Evolutionary conservation across 2,797 vertebrate genomes (phyloP), one percentile per base, ranked within the genome.

Genomic region (Anabas testudineus): DNA sequence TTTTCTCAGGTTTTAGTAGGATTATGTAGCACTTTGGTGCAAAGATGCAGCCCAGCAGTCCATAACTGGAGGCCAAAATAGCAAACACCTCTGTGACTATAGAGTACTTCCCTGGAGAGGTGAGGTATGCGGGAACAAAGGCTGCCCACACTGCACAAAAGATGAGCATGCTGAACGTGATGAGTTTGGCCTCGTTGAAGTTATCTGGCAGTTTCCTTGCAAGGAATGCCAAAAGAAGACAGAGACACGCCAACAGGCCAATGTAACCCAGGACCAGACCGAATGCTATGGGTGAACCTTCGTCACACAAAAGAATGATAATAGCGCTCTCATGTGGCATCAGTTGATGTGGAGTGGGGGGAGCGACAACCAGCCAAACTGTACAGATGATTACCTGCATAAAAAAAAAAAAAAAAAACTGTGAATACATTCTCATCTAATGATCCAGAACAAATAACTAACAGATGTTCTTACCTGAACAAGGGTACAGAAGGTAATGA

Each of bases 151-250:
- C 94, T 0, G 93, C 88, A 74, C 92, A 94, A 70, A 95, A 95
- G 64, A 95, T 94, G 3, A 95, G 73, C 94, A 95, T 94, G 74
- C 95, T 95, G 87, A 95, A 95, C 2, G 93, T 93, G 83, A 95
- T 95, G 60, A 95, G 87, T 67, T 91, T 92, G 32, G 94, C 94
- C 73, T 95, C 94, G 1, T 95, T 95, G 62, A 94, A 95, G 59
- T 93, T 94, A 78, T 91, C 93, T 0, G 94, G 94, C 24, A 95
- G 90, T 65, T 95, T 94, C 34, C 94, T 87, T 0, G 93, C 95
- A 39, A 95, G 71, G 74, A 95, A 95, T 24, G 94, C 94, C 76
- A 95, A 49, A 3, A 94, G 12, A 22, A 95, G 92, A 71, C 94
- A 95, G 56, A 95, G 53, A 5, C 84, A 87, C 42, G 95, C 94